Conservation (phyloP, 2,113 vertebrate species). For the Himantopus leucocephalus region DNA sequence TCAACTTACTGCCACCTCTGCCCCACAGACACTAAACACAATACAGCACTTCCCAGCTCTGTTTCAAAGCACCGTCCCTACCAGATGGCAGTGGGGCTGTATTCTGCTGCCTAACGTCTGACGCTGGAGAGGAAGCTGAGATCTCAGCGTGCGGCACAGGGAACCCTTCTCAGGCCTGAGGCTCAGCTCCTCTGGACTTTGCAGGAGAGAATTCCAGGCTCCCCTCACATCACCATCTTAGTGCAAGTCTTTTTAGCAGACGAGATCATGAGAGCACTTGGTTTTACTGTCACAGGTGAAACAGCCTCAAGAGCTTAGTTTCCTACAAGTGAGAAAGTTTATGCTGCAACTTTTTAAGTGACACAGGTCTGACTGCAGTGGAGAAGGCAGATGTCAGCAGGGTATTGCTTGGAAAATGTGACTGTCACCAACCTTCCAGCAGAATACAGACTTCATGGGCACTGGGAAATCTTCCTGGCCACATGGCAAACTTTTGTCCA, state of each 20-base stretch:
- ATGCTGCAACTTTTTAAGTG: accelerated
- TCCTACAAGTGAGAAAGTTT: background rate
- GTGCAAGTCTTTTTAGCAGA: background rate
- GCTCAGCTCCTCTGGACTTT: background rate
- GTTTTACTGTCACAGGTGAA: background rate
- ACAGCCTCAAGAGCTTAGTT: background rate
- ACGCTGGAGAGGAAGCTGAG: background rate
- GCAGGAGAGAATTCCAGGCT: background rate
- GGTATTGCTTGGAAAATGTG: background rate
- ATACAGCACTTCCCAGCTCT: background rate
- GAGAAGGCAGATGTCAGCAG: background rate
- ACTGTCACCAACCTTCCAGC: background rate
- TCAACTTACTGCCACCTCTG: background rate
- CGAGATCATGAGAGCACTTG: accelerated
- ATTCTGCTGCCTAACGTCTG: background rate
- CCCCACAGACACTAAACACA: background rate
- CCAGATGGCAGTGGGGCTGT: background rate
- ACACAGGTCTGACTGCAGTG: accelerated
- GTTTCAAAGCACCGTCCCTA: background rate
- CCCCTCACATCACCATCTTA: background rate
- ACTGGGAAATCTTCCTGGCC: background rate
- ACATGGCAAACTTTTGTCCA: accelerated
- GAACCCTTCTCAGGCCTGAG: background rate
- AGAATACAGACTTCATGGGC: background rate
- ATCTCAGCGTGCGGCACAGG: background rate